Evolutionary conservation across 1,140 invertebrate genomes (phyloP), one percentile per base, ranked within the genome.

Genomic region (Scaptomyza montana): DNA sequence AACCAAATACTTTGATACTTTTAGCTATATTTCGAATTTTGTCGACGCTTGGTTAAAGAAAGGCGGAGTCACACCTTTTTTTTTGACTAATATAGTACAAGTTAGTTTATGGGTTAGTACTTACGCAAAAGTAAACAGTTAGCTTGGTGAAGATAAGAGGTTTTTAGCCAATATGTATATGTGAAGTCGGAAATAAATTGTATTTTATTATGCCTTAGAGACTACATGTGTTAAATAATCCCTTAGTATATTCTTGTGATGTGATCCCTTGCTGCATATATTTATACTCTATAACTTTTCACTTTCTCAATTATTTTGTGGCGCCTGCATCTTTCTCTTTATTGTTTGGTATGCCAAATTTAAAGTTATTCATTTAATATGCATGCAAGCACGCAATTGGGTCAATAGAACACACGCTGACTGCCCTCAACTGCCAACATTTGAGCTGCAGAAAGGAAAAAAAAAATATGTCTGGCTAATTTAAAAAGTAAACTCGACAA

Each of bases 371-470:
- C 30, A 60, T 55, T 36, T 50, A 51, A 55, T 25, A 43, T 60
- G 46, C 33, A 55, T 13, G 41, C 70, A 63, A 64, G 75, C 56
- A 71, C 56, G 30, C 62, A 87, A 89, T 74, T 87, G 84, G 84
- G 84, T 87, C 77, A 87, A 69, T 80, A 84, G 84, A 87, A 87
- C 79, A 55, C 66, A 72, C 47, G 59, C 63, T 46, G 67, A 54
- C 68, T 57, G 64, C 13, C 64, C 64, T 3, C 30, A 16, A 16
- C 16, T 16, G 16, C 16, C 51, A 33, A 10, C 61, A 43, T 47
- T 56, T 57, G 45, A 43, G 75, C 61, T 79, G 65, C 55, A 75
- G 81, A 43, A 33, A 33, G 7, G 7, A 6, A 33, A 33, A n/a
- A n/a, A 2, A 36, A 36, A 82, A 68, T 65, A 51, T 72, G 82